These are phyloP conservation scores for Caerostris extrusa DNA, from an alignment of 1,140 invertebrate species.

Conservation along the genomic window DNA sequence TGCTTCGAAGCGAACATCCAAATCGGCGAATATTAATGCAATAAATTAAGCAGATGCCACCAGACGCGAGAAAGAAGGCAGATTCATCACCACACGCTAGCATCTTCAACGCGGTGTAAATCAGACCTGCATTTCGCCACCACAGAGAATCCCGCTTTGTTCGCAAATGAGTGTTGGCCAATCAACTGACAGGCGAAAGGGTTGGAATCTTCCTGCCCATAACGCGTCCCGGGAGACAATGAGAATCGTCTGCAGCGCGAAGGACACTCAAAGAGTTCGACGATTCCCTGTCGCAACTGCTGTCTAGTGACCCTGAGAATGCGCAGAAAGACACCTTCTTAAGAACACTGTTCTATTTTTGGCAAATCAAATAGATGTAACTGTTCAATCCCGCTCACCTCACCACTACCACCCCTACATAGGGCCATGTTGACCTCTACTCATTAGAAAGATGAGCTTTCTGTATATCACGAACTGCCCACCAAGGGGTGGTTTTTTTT, in stretches of 20 bases:
- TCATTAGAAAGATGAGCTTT: too few species aligned
- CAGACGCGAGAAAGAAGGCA: background rate
- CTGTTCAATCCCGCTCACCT: too few species aligned
- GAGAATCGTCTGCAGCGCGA: background rate
- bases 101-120: background rate
- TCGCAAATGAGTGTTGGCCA: slow-evolving; percentile 4
- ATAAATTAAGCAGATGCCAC: too few species aligned
- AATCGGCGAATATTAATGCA: too few species aligned
- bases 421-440: too few species aligned
- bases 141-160: background rate
- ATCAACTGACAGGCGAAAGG: background rate
- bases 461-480: too few species aligned
- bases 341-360: too few species aligned
- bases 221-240: background rate
- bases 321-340: too few species aligned
- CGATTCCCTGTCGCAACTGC: background rate
- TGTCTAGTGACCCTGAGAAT: background rate
- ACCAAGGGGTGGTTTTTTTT: too few species aligned
- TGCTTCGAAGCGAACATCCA: too few species aligned
- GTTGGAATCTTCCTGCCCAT: background rate
- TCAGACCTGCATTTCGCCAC: background rate
- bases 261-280: background rate
- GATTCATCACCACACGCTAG: background rate
- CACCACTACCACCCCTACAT: too few species aligned
- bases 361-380: too few species aligned